phyloP scores from a whole-genome alignment of 2,797 vertebrate genomes.

The Bradypodion ventrale region DNA sequence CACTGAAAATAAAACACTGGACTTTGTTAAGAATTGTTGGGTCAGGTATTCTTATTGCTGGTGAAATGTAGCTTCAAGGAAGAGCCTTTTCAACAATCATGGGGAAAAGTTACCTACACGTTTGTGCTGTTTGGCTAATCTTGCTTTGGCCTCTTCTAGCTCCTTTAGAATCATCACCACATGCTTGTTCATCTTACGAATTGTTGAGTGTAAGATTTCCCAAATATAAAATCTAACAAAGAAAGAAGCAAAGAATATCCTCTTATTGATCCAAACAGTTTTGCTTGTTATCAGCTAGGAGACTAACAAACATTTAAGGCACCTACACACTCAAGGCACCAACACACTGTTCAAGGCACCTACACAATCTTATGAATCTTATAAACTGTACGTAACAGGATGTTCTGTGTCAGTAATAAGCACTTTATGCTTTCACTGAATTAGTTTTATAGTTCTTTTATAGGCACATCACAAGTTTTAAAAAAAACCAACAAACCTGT shows the following conservation, averaged over 20 bases:
- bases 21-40: no score
- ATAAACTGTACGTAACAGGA: not conserved
- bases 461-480: not conserved
- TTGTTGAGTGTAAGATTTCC: conserved; percentile 98
- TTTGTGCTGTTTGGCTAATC: conserved; percentile 93
- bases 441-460: not conserved
- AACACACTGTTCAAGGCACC: no score
- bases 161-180: conserved; percentile 98
- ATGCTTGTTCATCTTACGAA: conserved; percentile 98
- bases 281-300: not conserved
- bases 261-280: not conserved
- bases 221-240: conserved; percentile 89
- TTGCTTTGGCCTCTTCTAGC: conserved; percentile 94
- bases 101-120: conserved; percentile 66
- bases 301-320: not conserved
- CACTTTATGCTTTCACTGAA: not conserved
- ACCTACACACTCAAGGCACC: no score
- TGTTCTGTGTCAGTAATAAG: not conserved
- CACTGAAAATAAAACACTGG: not conserved
- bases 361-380: not conserved
- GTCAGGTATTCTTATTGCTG: not conserved
- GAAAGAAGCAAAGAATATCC: conserved; percentile 10
- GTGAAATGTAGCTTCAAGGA: not conserved
- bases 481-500: no score
- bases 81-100: not conserved